Evolutionary conservation across 92 coral and sea anemone species (phyloP), one percentile per base, ranked within the genome.

Genomic region (Parazoanthus darwini): DNA sequence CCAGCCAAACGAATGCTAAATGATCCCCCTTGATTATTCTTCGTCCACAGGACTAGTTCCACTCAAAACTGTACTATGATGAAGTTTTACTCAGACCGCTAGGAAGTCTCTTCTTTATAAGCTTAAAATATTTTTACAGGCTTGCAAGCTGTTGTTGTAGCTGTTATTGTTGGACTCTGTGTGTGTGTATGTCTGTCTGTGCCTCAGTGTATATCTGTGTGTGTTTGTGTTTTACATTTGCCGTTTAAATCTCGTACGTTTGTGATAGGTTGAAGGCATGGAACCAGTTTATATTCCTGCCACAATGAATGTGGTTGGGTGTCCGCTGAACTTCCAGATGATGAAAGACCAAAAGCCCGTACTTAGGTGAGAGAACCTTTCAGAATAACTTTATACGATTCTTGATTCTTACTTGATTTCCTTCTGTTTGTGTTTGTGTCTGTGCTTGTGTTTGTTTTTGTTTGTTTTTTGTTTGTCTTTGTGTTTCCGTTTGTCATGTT

Each of bases 271-370:
- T 73, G 96, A 92, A 82, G 99, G 99, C 25, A 78, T 97, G 59
- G 96, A 94, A 6, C 95, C 96, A 44, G 94, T 91, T 72, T 91
- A 76, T 79, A 89, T 97, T 77, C 98, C 99, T 72, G 85, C 94
- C 10, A 74, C 89, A 22, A 95, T 97, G 97, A 91, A 89, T 78
- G 95, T 94, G 0, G 93, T 83, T 37, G 99, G 99, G 4, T 97
- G 99, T 82, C 99, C 99, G 46, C 88, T 97, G 80, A 97, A 97
- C 88, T 97, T 94, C 84, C 99, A 97, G 92, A 97, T 97, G 98
- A 95, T 91, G 92, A 97, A 92, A 86, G 99, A 97, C 77, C 96
- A 95, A 80, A 89, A 94, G 0, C 98, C 99, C 23, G 88, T 97
- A 25, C 92, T 97, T 59, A 94, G 99, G 99, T 97, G 89, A 82